Base-by-base conservation (phyloP, 2,113 vertebrate genomes). In the Hiodon alosoides region DNA sequence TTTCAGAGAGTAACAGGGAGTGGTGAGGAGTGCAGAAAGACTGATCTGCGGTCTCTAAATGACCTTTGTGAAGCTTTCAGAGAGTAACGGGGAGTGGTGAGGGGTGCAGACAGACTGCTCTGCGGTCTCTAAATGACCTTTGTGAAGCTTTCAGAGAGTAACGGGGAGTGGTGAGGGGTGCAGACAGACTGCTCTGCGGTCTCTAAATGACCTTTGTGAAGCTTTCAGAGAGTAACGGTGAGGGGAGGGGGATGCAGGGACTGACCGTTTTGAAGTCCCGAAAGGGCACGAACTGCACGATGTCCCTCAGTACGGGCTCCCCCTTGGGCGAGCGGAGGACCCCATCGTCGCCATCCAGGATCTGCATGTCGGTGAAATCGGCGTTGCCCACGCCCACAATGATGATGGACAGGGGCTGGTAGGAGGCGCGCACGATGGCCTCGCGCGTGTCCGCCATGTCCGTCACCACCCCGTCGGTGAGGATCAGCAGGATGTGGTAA, bases 341-440 rank as follows among this genome's bases (percentile, higher is more conserved):
- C 0, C 96, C 94, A 0, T 95, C 93, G 0, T 96, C 96, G 0
- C 97, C 94, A 0, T 97, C 95, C 80, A 98, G 89, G 86, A 96
- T 93, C 90, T 96, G 94, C 96, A 96, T 96, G 90, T 98, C 94
- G 0, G 95, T 97, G 89, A 98, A 97, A 89, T 97, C 95, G 0
- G 97, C 95, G 0, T 96, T 97, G 82, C 96, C 97, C 79, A 97
- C 94, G 0, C 96, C 96, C 2, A 98, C 94, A 9, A 98, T 96
- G 86, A 98, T 95, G 81, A 97, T 94, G 84, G 96, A 96, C 87
- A 98, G 93, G 72, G 96, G 97, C 86, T 96, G 89, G 89, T 95
- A 95, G 73, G 96, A 97, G 75, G 93, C 94, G 0, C 94, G 91
- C 14, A 98, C 94, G 1, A 98, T 97, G 85, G 96, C 95, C 86